Base-by-base conservation (phyloP, 2,888 invertebrate genomes). In the Cyrtodaria siliqua region DNA sequence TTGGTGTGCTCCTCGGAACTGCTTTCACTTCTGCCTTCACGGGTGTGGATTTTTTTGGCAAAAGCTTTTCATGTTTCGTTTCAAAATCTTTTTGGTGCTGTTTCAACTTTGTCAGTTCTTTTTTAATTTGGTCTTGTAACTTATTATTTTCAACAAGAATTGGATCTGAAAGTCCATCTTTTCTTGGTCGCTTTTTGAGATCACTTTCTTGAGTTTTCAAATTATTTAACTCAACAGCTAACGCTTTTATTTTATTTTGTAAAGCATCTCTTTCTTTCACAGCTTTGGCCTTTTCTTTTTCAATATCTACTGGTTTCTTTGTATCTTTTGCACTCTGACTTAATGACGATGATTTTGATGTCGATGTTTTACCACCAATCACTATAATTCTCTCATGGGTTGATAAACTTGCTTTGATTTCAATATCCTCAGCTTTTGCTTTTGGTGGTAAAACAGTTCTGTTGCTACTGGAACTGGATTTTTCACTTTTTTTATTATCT, bases 121-220 rank as follows among this genome's bases (percentile, higher is more conserved):
- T 69, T 16, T 81, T 80, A 20, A 92, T 90, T 63, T 90, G 91
- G 33, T 88, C 89, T 67, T 90, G 89, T 18, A 92, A 84, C 68
- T 89, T 87, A 55, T 79, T 87, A 63, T 91, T 92, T 60, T 91
- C 89, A 23, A 83, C 49, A 6, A 92, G 71, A 18, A 91, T 80
- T 1, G 91, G 91, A 74, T 92, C 91, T 62, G 87, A 90, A 76
- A 89, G 90, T 4, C 89, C 89, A 79, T 89, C 90, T 57, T 87
- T 84, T 1, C 82, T 76, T 42, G 85, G 86, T 59, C 87, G 88
- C 42, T 90, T 85, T 78, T 89, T 86, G 68, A 91, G 67, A 70
- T 91, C 91, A 71, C 89, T 89, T 62, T 92, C 91, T 66, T 90
- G 89, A 53, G 85, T 86, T 42, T 85, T 78, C 33, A 91, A 79